Evolutionary conservation across 2,888 invertebrate genomes (phyloP), one percentile per base, ranked within the genome.

Genomic region (Ophion obscuratus): DNA sequence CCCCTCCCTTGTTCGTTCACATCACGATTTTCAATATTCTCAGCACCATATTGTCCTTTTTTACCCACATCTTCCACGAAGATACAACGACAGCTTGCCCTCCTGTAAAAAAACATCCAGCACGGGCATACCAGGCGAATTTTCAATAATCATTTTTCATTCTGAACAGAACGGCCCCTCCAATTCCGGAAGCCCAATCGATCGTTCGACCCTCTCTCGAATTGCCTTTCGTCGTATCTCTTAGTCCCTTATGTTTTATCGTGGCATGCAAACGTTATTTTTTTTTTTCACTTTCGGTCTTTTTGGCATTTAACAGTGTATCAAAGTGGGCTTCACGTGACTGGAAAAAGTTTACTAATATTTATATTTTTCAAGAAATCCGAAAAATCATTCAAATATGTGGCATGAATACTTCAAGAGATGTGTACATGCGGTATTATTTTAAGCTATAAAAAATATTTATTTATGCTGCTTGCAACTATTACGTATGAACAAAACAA

Each of bases 91-190:
- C 66, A 67, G 75, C 36, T 59, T 73, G 73, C 40, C 61, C 36
- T 40, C 17, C 44, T 24, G 47, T 44, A 27, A 27, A 62, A 62
- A 61, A 68, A 27, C 59, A 68, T 68, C 27, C 59, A 59, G 40
- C 24, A 10, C 31, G 36, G 14, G 40, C 57, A 57, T 24, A 27
- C 1, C 20, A 20, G 68, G 7, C 36, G 68, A 78, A 27, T 81
- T 81, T 81, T 75, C 61, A 68, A 68, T 81, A 75, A 75, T 68
- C 47, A 68, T 68, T 59, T 76, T 76, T 81, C 61, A n/a, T 68
- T 61, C 24, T 20, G 17, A 75, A 31, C 68, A 20, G 20, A 57
- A 62, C 59, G 53, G 66, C 61, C 61, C 61, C 75, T 20, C 24
- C 27, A 3, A 61, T 36, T 31, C 59, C 31, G 44, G 14, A 47